These are phyloP conservation scores for Sebastes iracundus DNA, from an alignment of 2,797 vertebrate genomes.

Conservation along the genomic window DNA sequence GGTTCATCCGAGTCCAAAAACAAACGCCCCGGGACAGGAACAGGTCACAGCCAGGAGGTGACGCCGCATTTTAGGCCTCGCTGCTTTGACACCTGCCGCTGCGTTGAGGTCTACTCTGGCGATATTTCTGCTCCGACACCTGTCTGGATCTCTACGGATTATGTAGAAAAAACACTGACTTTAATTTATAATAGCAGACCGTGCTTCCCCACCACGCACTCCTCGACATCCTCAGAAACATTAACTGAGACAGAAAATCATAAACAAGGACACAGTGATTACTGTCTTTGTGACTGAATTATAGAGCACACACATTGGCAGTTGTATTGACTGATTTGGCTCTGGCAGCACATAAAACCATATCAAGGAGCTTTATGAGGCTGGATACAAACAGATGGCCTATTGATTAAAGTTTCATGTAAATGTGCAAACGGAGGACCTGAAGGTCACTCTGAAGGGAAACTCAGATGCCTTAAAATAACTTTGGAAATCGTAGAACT, in stretches of 20 bases:
- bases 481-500: background rate
- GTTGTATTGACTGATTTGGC: constrained; percentile 51
- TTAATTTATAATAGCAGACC: background rate
- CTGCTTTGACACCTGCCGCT: constrained; percentile 41
- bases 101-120: background rate
- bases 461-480: constrained; percentile 30
- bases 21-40: constrained; percentile 35
- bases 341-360: constrained; percentile 53
- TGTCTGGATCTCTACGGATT: background rate
- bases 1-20: constrained; percentile 25
- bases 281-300: constrained; percentile 35
- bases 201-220: background rate
- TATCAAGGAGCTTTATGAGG: constrained; percentile 54
- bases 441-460: constrained; percentile 51
- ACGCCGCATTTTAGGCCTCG: constrained; percentile 15
- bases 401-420: constrained; percentile 61
- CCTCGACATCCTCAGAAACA: background rate
- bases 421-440: constrained; percentile 31
- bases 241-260: constrained; percentile 29
- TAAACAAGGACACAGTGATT: constrained; percentile 40
- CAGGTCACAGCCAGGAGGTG: constrained; percentile 28
- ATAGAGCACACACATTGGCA: constrained; percentile 11
- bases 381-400: constrained; percentile 64
- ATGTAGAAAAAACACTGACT: background rate
- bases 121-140: constrained; percentile 5